Evolutionary conservation across 2,888 invertebrate species (phyloP), one percentile per base, ranked within the genome.

Genomic region (Falcaria lacertinaria): DNA sequence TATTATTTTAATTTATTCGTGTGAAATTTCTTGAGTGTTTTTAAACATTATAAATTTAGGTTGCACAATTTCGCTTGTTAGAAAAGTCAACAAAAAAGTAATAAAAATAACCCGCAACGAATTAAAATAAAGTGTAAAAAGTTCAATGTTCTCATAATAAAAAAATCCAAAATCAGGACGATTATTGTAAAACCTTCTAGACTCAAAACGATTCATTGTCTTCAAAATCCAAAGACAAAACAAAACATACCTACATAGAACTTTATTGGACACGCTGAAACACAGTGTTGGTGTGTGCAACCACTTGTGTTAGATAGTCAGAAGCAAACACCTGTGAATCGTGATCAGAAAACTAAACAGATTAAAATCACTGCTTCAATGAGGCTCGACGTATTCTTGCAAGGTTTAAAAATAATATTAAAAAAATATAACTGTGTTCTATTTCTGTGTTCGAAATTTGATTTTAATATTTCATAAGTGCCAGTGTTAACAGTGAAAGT

Each of bases 291-390:
- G 45, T 42, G 51, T 47, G 45, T 45, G 41, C 52, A 35, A 47
- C 28, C 15, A 34, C 42, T 19, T 34, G 52, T 46, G 45, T 33
- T 15, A 25, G 22, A 41, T 50, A 54, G 48, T 50, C 50, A 49
- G 56, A 36, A 47, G 57, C 52, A 68, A 68, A 72, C 79, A 74
- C 70, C 50, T 65, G 62, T 55, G 47, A 68, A 57, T 65, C 84
- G 82, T 84, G 85, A 78, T 76, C 68, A 59, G 84, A 76, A 83
- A 78, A 54, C 60, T 50, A 74, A 80, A 68, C 62, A 73, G 74
- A 80, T 77, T 63, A 56, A 56, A 74, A 82, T 80, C 82, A 69
- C 52, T 50, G 54, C 60, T 67, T 63, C 58, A 69, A 60, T 68
- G 55, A 52, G 57, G 60, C 52, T 48, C 52, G 50, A 55, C 57